These are phyloP conservation scores for Globodera rostochiensis DNA, from an alignment of 1,140 invertebrate species.

Conservation along the genomic window DNA sequence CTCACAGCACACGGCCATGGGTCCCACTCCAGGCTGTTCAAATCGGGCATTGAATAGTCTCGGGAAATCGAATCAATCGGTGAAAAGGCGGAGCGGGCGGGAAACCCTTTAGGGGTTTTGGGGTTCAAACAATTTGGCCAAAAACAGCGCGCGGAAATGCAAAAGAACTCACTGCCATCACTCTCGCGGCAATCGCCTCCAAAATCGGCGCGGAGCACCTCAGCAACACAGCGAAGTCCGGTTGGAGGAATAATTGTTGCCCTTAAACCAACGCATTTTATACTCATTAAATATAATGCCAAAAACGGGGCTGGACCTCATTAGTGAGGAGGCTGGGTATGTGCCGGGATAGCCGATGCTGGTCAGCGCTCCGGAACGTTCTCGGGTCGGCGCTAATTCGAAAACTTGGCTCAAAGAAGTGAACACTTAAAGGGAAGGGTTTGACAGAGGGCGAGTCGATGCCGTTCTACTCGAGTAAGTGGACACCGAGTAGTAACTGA, in stretches of 20 bases:
- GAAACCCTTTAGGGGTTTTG: slow-evolving; percentile 1
- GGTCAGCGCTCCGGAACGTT: slow-evolving; percentile 43
- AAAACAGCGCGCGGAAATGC: background rate
- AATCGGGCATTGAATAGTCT: slow-evolving; percentile 16
- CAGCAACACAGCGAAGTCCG: slow-evolving; percentile 44
- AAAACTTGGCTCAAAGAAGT: slow-evolving; percentile 29
- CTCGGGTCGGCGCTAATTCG: slow-evolving; percentile 50
- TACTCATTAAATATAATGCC: too few species aligned
- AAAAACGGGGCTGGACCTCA: slow-evolving; percentile 33
- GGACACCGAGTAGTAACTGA: slow-evolving; percentile 46
- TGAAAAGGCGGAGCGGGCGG: slow-evolving; percentile 8
- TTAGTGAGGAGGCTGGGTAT: slow-evolving; percentile 41
- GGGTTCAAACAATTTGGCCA: background rate
- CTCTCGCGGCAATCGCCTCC: slow-evolving; percentile 15
- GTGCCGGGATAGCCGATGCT: slow-evolving; percentile 47
- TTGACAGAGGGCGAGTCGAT: slow-evolving; percentile 3
- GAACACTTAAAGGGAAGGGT: background rate
- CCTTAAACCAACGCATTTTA: slow-evolving; percentile 8
- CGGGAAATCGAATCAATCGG: slow-evolving; percentile 6
- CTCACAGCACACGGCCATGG: slow-evolving; percentile 36
- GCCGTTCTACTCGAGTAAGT: slow-evolving; percentile 8
- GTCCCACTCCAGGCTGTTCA: slow-evolving; percentile 34
- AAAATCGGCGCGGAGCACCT: slow-evolving; percentile 31
- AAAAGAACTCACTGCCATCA: slow-evolving; percentile 6
- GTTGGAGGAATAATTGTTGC: slow-evolving; percentile 39